Conservation (phyloP, 2,113 vertebrate species). For the Halichoeres trimaculatus region DNA sequence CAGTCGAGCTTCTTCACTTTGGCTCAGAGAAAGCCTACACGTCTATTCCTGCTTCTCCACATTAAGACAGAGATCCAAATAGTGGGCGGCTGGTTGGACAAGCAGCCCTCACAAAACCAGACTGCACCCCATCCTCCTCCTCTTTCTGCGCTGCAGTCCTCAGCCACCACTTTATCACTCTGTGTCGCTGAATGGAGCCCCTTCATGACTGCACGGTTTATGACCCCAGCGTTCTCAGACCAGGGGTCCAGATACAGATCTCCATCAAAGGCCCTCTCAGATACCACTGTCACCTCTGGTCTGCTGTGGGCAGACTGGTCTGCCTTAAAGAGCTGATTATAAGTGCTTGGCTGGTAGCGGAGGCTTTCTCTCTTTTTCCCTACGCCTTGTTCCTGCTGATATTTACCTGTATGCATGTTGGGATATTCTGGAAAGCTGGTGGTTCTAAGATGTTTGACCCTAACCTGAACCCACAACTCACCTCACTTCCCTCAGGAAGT, state of each 20-base stretch:
- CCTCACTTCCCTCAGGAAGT: constrained; percentile 67
- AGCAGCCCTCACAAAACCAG: constrained; percentile 75
- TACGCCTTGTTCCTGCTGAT: constrained; percentile 16
- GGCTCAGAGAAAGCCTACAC: constrained; percentile 30
- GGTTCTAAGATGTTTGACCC: constrained; percentile 52
- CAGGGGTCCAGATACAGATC: constrained; percentile 73
- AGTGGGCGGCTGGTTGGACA: constrained; percentile 73
- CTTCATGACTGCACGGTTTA: constrained; percentile 80
- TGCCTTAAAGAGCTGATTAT: constrained; percentile 56
- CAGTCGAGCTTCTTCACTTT: constrained; percentile 34
- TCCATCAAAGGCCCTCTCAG: constrained; percentile 76
- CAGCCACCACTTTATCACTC: constrained; percentile 65
- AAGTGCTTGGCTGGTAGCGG: constrained; percentile 30
- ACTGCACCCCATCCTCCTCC: constrained; percentile 49
- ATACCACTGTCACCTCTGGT: constrained; percentile 69
- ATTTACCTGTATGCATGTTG: constrained; percentile 22
- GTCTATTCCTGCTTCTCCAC: constrained; percentile 72
- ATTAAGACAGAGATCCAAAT: constrained; percentile 82
- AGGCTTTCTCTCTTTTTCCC: constrained; percentile 8
- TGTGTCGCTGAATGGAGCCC: constrained; percentile 72
- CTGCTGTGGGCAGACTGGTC: constrained; percentile 38
- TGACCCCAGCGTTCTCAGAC: constrained; percentile 68
- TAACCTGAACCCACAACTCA: constrained; percentile 51
- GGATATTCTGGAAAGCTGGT: constrained; percentile 32
- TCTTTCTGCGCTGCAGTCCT: constrained; percentile 39